Conservation (phyloP, 1,140 invertebrate genomes). For the Argopecten irradians region DNA sequence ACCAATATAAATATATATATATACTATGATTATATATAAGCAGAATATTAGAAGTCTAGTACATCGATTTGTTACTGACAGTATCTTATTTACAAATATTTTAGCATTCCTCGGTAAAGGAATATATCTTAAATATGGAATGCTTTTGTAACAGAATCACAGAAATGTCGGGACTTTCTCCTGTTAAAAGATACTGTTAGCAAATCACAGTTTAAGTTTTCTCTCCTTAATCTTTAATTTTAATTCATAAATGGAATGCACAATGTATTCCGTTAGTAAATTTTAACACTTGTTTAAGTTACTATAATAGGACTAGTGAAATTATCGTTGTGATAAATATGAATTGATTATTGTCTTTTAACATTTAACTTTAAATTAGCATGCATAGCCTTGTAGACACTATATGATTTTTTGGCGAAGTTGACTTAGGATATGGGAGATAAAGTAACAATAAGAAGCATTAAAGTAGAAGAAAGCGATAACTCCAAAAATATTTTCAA, state of each 20-base stretch:
- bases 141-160: background rate
- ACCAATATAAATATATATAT: background rate
- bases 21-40: no score
- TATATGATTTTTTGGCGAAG: background rate
- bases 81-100: background rate
- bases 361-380: background rate
- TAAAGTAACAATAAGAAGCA: slow-evolving; percentile 3
- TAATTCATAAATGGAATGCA: background rate
- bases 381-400: background rate
- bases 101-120: background rate
- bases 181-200: background rate
- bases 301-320: background rate
- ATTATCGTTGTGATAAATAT: background rate
- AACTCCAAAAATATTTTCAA: background rate
- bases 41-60: background rate
- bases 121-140: background rate
- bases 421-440: background rate
- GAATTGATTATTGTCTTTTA: background rate
- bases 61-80: background rate
- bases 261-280: background rate
- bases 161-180: background rate
- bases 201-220: background rate
- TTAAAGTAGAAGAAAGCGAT: background rate
- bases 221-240: background rate
- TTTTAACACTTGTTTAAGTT: background rate